phyloP scores from a whole-genome alignment of 2,888 invertebrate genomes.

The Hydroisotoma schaefferi region DNA sequence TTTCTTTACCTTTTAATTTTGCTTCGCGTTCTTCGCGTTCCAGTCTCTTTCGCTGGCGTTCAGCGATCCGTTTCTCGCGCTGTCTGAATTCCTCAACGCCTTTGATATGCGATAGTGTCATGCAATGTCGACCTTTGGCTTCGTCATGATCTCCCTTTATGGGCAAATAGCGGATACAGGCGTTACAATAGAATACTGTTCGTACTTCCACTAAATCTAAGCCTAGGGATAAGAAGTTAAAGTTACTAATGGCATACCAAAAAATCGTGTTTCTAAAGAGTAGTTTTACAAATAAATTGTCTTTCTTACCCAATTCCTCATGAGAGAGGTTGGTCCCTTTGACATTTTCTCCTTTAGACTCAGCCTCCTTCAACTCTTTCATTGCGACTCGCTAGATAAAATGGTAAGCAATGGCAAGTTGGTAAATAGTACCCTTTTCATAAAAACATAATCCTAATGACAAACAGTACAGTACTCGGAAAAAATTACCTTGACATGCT shows the following conservation, averaged over 20 bases:
- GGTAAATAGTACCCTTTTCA: neutral
- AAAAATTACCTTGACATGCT: slow-evolving; percentile 45
- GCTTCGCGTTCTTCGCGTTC: slow-evolving; percentile 32
- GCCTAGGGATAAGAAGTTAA: slow-evolving; percentile 23
- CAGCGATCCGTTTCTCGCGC: slow-evolving; percentile 28
- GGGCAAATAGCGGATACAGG: slow-evolving; percentile 45
- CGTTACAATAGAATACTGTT: slow-evolving; percentile 45
- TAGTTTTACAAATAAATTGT: too few relatives aligned
- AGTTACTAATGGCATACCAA: neutral
- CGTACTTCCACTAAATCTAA: slow-evolving; percentile 43
- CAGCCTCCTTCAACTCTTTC: slow-evolving; percentile 43
- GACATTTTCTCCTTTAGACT: slow-evolving; percentile 39
- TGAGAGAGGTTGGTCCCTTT: slow-evolving; percentile 48
- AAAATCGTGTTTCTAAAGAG: neutral
- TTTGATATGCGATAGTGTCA: slow-evolving; percentile 45
- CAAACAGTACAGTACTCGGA: neutral
- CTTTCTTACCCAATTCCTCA: slow-evolving; percentile 43
- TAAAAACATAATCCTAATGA: neutral
- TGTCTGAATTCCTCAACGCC: slow-evolving; percentile 43
- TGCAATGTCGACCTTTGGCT: slow-evolving; percentile 41
- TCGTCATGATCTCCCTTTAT: slow-evolving; percentile 42
- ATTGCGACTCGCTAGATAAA: slow-evolving; percentile 41
- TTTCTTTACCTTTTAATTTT: slow-evolving; percentile 13
- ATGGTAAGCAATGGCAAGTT: neutral
- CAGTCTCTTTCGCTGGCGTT: slow-evolving; percentile 29